Base-by-base conservation (phyloP, 2,113 vertebrate species). In the Nothocercus nigrocapillus region DNA sequence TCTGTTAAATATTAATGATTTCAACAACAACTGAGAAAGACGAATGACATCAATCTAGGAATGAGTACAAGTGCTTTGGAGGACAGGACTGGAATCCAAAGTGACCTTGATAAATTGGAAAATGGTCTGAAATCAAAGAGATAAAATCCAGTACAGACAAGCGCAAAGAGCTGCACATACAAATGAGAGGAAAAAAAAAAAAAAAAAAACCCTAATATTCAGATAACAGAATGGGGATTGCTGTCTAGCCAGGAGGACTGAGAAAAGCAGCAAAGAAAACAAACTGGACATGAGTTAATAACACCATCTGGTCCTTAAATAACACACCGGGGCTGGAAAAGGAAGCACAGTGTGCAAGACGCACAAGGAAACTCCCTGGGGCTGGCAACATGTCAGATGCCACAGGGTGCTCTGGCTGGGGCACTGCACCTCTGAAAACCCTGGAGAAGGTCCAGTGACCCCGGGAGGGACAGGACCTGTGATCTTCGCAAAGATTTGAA, bases 51-150 rank as follows among this genome's bases (percentile, higher is more conserved):
- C 96, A 10, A 47, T 9, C 19, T 4, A 69, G 69, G 70, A 58
- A 82, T 87, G 93, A 94, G 91, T 95, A 93, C 93, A 96, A 89
- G 95, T 13, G 90, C 93, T 79, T 80, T 36, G 75, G 93, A 88
- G 82, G 92, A 32, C 54, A 34, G 90, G 90, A 93, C 87, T 76
- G 76, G 85, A 76, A 96, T 94, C 89, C 85, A 89, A 73, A 96
- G 93, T 3, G 47, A 89, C 93, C 85, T 44, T 17, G 85, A 82
- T 93, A 96, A 96, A 96, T 93, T 96, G 95, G 82, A 93, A 95
- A 95, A 95, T 89, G 82, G 85, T 89, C 17, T 90, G 93, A 82
- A 96, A 96, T 96, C 95, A 96, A 89, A 94, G 92, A 94, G 93
- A 79, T 90, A 85, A 93, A 89, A 94, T 66, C 89, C 75, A 74